Conservation (phyloP, 1,140 invertebrate genomes). For the Bemisia tabaci region DNA sequence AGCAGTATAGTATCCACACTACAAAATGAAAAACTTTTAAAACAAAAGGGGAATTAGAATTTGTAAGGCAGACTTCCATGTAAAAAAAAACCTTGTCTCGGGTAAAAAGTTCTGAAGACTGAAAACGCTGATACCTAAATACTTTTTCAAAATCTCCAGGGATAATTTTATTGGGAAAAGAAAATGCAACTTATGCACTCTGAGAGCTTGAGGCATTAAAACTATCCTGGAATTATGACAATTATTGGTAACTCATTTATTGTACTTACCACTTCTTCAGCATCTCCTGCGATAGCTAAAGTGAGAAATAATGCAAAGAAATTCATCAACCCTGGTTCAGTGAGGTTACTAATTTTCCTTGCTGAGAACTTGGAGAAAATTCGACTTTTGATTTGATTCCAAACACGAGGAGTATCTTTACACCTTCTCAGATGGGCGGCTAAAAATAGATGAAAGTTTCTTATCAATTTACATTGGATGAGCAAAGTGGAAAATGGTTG, state of each 20-base stretch:
- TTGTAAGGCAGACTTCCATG: too few species aligned
- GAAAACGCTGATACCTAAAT: constrained; percentile 2
- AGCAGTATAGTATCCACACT: too few species aligned
- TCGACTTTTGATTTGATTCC: constrained; percentile 36
- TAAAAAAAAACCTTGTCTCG: not conserved
- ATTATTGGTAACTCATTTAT: too few species aligned
- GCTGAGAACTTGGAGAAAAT: constrained; percentile 35
- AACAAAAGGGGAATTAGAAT: too few species aligned
- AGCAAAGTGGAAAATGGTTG: too few species aligned
- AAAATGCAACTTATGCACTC: not conserved
- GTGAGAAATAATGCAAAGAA: constrained; percentile 35
- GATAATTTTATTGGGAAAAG: not conserved
- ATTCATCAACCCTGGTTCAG: constrained; percentile 32
- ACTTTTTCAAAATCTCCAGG: not conserved
- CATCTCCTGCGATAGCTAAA: constrained; percentile 32
- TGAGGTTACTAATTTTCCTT: constrained; percentile 32
- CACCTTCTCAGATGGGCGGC: not conserved
- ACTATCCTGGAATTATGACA: too few species aligned
- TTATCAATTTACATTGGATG: too few species aligned
- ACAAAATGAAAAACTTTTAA: too few species aligned
- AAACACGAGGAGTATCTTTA: constrained; percentile 22
- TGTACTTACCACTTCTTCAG: constrained; percentile 30
- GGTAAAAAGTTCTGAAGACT: not conserved
- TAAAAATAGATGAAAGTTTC: too few species aligned
- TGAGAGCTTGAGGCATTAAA: too few species aligned